Base-by-base conservation (phyloP, 2,113 vertebrate genomes). In the Bostrychus sinensis region DNA sequence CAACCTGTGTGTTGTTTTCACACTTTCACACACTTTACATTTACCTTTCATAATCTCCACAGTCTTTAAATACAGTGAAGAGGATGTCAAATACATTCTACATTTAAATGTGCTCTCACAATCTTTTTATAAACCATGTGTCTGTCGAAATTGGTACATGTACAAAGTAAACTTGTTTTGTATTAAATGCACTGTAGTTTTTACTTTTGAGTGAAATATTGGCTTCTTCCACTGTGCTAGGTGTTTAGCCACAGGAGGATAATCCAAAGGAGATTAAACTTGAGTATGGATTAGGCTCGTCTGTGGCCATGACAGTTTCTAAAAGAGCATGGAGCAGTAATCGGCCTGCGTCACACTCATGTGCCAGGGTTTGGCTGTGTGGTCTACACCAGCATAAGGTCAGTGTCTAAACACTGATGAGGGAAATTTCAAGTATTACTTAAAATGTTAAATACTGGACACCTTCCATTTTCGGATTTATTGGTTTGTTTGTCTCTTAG, bases 111-210 rank as follows among this genome's bases (percentile, higher is more conserved):
- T 64, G 55, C 68, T 51, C 56, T 46, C 54, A 56, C 74, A n/a
- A 77, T 68, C 12, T 73, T 85, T 89, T 85, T 82, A 69, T 86
- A 83, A 55, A 48, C 23, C 7, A 45, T 77, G 71, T 85, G 85
- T 69, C 80, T 83, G 70, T 83, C 42, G 71, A 62, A 58, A 53
- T 30, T 70, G 37, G 66, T 74, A 72, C 3, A 2, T 42, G 43
- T 65, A 54, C 32, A 66, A 59, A 60, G 81, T 71, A 78, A 72
- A 87, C 82, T 66, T 36, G 20, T 76, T 86, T 88, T 81, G 12
- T 75, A 78, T 56, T 51, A 72, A 75, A 56, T 56, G 0, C 16
- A 43, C 20, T 63, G 0, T 6, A n/a, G 55, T 66, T 20, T 38
- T 34, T 37, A 7, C 57, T 37, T 32, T 16, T 12, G 41, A 65